A percentile compares a stretch with the other conserved stretches of the same genome.
These are phyloP conservation scores for Ophraella communa DNA, from an alignment of 2,888 invertebrate species.

Conservation along the genomic window DNA sequence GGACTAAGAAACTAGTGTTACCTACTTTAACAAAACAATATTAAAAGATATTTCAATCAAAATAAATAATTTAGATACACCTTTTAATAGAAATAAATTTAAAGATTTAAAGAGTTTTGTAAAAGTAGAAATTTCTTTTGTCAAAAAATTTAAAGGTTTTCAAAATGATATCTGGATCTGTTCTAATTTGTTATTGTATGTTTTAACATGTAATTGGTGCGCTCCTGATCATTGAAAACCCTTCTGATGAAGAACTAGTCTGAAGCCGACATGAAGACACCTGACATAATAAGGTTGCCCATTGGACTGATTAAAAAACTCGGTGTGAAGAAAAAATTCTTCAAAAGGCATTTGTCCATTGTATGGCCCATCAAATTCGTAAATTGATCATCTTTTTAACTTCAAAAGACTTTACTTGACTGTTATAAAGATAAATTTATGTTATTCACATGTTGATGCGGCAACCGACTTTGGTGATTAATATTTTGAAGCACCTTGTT, in stretches of 20 bases:
- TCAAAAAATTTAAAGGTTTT: no score
- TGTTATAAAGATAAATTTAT: slow-evolving; percentile 4
- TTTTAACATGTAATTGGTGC: neutral
- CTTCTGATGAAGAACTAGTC: neutral
- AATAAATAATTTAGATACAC: no score
- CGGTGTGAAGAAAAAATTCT: neutral
- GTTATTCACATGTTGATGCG: slow-evolving; percentile 3
- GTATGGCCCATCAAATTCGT: neutral
- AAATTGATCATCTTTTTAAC: slow-evolving; percentile 5
- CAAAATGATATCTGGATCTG: no score
- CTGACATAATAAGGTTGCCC: neutral
- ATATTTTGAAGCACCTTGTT: slow-evolving; percentile 12
- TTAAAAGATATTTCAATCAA: no score
- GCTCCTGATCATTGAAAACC: neutral
- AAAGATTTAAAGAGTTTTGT: no score
- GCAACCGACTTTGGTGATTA: neutral
- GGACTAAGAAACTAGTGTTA: no score
- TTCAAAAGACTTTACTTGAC: slow-evolving; percentile 5
- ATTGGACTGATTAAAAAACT: neutral
- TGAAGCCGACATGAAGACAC: neutral
- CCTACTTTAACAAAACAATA: no score
- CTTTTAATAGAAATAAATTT: no score
- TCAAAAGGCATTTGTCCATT: neutral
- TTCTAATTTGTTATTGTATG: no score
- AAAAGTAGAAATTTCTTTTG: no score